Conservation (phyloP, 2,797 vertebrate genomes). For the Crocidura indochinensis region DNA sequence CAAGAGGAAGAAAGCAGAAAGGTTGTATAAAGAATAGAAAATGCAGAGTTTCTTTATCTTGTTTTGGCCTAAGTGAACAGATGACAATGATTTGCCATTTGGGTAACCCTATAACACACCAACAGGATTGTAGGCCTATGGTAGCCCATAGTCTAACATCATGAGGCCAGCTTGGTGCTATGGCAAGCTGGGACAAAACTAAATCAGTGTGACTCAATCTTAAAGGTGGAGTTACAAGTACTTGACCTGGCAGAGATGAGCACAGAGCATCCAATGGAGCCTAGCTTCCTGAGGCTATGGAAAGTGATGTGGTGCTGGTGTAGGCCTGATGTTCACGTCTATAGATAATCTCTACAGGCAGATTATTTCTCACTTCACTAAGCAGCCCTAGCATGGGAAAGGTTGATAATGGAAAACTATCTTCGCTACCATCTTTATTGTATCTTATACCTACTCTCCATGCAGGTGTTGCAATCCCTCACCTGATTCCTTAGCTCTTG, state of each 20-base stretch:
- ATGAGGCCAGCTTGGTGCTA: background rate
- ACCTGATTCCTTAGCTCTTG: background rate
- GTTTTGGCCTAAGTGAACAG: slow-evolving; percentile 9
- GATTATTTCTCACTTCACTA: background rate
- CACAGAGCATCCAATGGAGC: background rate
- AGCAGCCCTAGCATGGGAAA: background rate
- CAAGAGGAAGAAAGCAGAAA: background rate
- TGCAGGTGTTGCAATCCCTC: background rate
- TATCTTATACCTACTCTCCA: background rate
- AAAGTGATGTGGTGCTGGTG: background rate
- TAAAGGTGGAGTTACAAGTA: background rate
- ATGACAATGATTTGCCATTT: too few relatives aligned
- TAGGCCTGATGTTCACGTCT: background rate
- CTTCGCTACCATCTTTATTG: background rate
- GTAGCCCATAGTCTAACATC: background rate
- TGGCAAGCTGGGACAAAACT: background rate
- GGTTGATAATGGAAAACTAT: background rate
- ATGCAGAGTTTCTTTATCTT: background rate
- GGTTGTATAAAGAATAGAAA: background rate
- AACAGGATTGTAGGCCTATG: too few relatives aligned
- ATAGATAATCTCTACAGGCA: background rate
- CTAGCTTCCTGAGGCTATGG: background rate
- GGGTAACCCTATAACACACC: too few relatives aligned
- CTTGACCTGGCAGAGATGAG: background rate
- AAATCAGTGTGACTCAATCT: too few relatives aligned